Evolutionary conservation across 2,797 vertebrate species (phyloP).

Genomic region (Otolemur crassicaudatus): DNA sequence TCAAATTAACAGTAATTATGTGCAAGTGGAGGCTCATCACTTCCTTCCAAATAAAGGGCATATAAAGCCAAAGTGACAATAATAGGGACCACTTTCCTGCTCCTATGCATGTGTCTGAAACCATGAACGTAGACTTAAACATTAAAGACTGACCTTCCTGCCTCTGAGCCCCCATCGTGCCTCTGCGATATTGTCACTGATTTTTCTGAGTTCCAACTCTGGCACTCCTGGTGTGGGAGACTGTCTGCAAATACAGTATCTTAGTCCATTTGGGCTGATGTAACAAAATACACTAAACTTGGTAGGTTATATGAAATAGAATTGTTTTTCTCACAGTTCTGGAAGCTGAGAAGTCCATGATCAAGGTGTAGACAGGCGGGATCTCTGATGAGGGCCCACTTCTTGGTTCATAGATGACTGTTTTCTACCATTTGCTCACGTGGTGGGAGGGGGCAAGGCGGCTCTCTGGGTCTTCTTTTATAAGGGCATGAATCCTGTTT

Average conservation of each 20-base stretch:
- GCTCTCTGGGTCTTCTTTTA: background rate
- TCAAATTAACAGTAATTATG: constrained; percentile 41
- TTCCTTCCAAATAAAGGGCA: constrained; percentile 42
- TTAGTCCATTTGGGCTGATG: background rate
- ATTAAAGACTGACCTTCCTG: background rate
- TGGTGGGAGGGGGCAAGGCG: background rate
- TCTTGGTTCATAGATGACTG: background rate
- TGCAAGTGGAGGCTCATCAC: background rate
- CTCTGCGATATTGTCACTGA: background rate
- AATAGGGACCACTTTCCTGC: background rate
- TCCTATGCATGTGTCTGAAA: background rate
- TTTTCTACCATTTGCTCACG: background rate
- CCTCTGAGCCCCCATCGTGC: too few species aligned
- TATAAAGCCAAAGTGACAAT: background rate
- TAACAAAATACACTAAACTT: background rate
- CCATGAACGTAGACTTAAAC: background rate
- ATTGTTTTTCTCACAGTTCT: background rate
- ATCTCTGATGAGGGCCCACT: background rate
- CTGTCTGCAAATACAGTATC: background rate
- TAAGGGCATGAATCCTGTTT: background rate
- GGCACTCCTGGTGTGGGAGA: background rate
- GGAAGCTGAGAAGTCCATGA: background rate
- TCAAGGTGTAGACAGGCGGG: background rate
- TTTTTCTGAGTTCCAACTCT: background rate
- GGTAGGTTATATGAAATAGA: background rate